These are phyloP conservation scores for Epistrophe eligans DNA, from an alignment of 2,888 invertebrate genomes.

Conservation along the genomic window DNA sequence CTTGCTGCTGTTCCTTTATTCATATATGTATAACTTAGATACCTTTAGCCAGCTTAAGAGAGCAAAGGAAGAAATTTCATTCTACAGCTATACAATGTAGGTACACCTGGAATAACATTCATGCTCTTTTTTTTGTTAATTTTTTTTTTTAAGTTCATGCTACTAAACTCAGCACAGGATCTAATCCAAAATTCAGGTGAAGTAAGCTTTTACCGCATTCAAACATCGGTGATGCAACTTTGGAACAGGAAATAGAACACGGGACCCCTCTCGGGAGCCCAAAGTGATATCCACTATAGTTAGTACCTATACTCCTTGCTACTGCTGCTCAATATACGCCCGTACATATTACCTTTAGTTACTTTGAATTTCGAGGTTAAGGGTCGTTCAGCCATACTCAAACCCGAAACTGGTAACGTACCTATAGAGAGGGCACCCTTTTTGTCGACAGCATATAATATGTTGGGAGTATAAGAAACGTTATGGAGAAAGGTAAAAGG, in stretches of 20 bases:
- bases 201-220: conserved; percentile 74
- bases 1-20: background rate
- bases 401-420: conserved; percentile 1
- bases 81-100: conserved; percentile 21
- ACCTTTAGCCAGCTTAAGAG: conserved; percentile 21
- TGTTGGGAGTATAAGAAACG: background rate
- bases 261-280: conserved; percentile 42
- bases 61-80: conserved; percentile 34
- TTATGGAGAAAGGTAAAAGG: background rate
- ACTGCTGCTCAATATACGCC: background rate
- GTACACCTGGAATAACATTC: conserved; percentile 52
- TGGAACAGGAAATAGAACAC: conserved; percentile 61
- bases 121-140: conserved; percentile 4
- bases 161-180: conserved; percentile 30
- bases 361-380: conserved; percentile 71
- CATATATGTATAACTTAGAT: background rate
- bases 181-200: conserved; percentile 72
- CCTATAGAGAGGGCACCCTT: background rate
- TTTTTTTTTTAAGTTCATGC: conserved; percentile 18
- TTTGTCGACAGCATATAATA: background rate
- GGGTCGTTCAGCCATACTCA: conserved; percentile 49
- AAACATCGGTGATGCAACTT: conserved; percentile 72
- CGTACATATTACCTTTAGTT: conserved; percentile 40
- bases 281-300: conserved; percentile 55
- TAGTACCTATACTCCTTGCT: conserved; percentile 2